phyloP scores from a whole-genome alignment of 2,797 vertebrate genomes.

The Catharus ustulatus region DNA sequence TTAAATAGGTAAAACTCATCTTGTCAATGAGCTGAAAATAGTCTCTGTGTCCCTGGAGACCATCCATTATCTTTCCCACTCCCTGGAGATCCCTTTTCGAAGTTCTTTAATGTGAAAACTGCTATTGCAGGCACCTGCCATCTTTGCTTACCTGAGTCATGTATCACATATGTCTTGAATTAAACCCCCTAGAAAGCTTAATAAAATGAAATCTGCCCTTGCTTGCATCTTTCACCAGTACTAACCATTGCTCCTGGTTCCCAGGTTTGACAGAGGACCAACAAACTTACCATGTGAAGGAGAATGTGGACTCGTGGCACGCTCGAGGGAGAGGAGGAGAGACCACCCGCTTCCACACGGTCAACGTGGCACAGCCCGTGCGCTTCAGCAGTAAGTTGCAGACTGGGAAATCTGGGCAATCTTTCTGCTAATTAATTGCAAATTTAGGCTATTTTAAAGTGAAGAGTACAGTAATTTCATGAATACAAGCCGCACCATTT shows the following conservation, averaged over 20 bases:
- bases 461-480: no score
- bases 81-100: no score
- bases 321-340: conserved; percentile 70
- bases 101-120: no score
- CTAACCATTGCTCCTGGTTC: conserved; percentile 3
- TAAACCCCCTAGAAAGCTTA: background rate
- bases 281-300: conserved; percentile 76
- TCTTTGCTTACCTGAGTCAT: background rate
- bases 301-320: conserved; percentile 76
- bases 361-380: conserved; percentile 92
- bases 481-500: no score
- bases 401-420: conserved; percentile 62
- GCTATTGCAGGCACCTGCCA: background rate
- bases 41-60: background rate
- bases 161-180: background rate
- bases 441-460: background rate
- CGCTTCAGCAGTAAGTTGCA: conserved; percentile 95
- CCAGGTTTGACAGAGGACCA: conserved; percentile 76
- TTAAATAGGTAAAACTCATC: background rate
- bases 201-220: background rate
- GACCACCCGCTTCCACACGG: conserved; percentile 78
- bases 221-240: background rate
- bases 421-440: background rate
- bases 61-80: background rate
- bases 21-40: background rate